Base-by-base conservation (phyloP, 2,113 vertebrate genomes). In the Neodon shergylaensis region DNA sequence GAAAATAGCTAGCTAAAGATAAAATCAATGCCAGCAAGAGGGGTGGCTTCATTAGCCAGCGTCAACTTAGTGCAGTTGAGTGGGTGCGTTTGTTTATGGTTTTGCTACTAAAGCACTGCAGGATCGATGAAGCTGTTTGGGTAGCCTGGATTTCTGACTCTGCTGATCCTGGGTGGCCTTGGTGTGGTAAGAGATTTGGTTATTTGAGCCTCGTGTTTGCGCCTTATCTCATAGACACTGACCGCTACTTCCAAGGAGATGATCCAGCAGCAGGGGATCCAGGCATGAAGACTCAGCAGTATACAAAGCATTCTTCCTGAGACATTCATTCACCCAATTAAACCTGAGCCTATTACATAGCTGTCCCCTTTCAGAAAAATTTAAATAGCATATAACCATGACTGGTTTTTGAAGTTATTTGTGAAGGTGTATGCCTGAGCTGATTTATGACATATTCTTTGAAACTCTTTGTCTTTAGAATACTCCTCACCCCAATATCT, bases 1-100 rank as follows among this genome's bases (percentile, higher is more conserved):
- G 95, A 96, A 93, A 96, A 96, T 82, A 93, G 90, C 90, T 96
- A 95, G 94, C 91, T 96, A 95, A 96, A 92, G 91, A 95, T 93
- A 96, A 97, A 97, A 97, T 94, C 95, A 93, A 78, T 93, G 63
- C 49, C 91, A 83, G 94, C 66, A 28, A 92, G 96, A 95, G 68
- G 73, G 85, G 84, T 70, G 88, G 76, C 66, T 96, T 96, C 42
- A 3, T 92, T 94, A 97, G 87, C 72, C 49, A 68, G 54, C 88
- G 39, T 86, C 90, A 61, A 94, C 88, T 73, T 58, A 74, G 90
- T 63, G 84, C 77, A 92, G 28, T 77, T 90, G 76, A n/a, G 81
- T 92, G 91, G 87, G 95, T 79, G 28, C 42, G 24, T 94, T 95
- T 92, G 84, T 94, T 95, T 95, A 78, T 54, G 52, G 72, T 44